Base-by-base conservation (phyloP, 2,888 invertebrate species). In the Podotricha telesiphe region DNA sequence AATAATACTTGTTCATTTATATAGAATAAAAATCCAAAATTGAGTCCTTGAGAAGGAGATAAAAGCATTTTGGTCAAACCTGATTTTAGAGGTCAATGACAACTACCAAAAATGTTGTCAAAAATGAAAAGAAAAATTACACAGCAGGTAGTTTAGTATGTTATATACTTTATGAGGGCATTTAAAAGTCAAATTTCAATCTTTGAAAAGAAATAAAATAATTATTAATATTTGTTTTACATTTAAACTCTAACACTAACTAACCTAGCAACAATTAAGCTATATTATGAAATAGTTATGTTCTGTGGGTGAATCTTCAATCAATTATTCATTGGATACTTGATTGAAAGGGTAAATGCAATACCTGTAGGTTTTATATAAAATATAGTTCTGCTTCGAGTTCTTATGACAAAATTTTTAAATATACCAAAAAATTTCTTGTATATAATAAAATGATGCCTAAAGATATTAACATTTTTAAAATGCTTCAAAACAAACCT, bases 401-500 rank as follows among this genome's bases (percentile, higher is more conserved):
- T n/a, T n/a, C n/a, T n/a, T n/a, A n/a, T n/a, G n/a, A n/a, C n/a
- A n/a, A n/a, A n/a, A n/a, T n/a, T n/a, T n/a, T n/a, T n/a, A n/a
- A n/a, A n/a, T n/a, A n/a, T n/a, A n/a, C n/a, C n/a, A n/a, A n/a
- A n/a, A n/a, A n/a, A n/a, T n/a, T n/a, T n/a, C n/a, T n/a, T 10
- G 8, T 37, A 37, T 37, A 13, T 42, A 11, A 42, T 37, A 4
- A 37, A 37, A 37, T 7, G 7, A 37, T 13, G 56, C 11, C 17
- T 17, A 11, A n/a, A 19, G 1, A 6, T 42, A 59, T 19, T 19
- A 56, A 37, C 6, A 13, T 42, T 42, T 20, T 20, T 34, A 48
- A 10, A 34, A 13, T 0, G 17, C 42, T 70, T 55, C 42, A 67
- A 64, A 69, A 66, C 75, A 70, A 70, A 69, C 45, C 70, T 72